These are phyloP conservation scores for Phrynocephalus guinanensis DNA, from an alignment of 2,797 vertebrate genomes.

Conservation along the genomic window DNA sequence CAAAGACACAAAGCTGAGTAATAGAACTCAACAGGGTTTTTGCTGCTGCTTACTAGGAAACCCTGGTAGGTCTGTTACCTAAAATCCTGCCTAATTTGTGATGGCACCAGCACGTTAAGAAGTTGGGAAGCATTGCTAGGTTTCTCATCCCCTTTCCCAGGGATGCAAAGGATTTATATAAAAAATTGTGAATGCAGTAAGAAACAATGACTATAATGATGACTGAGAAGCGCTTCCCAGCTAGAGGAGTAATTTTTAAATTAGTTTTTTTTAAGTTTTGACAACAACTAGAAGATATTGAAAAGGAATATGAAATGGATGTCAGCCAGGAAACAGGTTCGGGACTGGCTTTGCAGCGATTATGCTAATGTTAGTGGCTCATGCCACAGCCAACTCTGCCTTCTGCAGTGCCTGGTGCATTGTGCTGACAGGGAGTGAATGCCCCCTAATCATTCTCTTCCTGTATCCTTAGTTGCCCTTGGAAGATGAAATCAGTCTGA, in stretches of 20 bases:
- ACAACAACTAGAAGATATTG: slow-evolving; percentile 15
- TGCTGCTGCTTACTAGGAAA: slow-evolving; percentile 40
- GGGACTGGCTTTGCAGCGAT: slow-evolving; percentile 27
- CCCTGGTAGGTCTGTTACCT: not conserved
- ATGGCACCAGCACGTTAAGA: slow-evolving; percentile 42
- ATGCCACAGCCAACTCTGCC: slow-evolving; percentile 57
- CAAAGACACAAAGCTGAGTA: slow-evolving; percentile 12
- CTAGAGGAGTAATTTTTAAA: slow-evolving; percentile 4
- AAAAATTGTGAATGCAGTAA: slow-evolving; percentile 15
- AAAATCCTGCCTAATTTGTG: slow-evolving; percentile 31
- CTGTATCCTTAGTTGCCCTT: slow-evolving; percentile 35
- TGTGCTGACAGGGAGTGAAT: slow-evolving; percentile 36
- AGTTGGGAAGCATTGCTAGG: slow-evolving; percentile 2
- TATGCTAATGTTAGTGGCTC: slow-evolving; percentile 21
- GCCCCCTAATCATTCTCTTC: slow-evolving; percentile 43
- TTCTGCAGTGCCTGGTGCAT: slow-evolving; percentile 64
- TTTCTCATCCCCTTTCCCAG: not conserved
- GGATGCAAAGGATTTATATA: slow-evolving; percentile 23
- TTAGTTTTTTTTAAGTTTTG: not conserved
- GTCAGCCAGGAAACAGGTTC: slow-evolving; percentile 35
- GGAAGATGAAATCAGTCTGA: slow-evolving; percentile 40
- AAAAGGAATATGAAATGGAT: slow-evolving; percentile 28
- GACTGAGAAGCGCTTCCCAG: slow-evolving; percentile 28
- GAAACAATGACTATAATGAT: slow-evolving; percentile 2
- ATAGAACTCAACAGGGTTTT: slow-evolving; percentile 36